Percentiles rank a stretch among this genome's conserved stretches.
phyloP scores from a whole-genome alignment of 1,140 invertebrate genomes.

The Steinernema feltiae region DNA sequence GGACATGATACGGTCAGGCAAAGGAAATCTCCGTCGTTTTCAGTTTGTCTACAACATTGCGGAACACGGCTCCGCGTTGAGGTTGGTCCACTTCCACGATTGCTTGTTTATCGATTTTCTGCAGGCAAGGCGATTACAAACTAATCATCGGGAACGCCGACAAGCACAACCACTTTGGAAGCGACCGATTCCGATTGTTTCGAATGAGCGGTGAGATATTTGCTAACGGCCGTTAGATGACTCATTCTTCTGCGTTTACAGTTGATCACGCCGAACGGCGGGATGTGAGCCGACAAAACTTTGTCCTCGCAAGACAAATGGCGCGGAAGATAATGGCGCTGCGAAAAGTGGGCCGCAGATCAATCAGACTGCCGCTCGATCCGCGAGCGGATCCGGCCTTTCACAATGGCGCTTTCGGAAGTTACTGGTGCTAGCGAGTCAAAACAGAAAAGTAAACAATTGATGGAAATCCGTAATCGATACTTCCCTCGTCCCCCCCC shows the following conservation, averaged over 20 bases:
- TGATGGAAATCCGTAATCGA: neutral
- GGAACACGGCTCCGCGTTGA: slow-evolving; percentile 42
- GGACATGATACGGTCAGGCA: slow-evolving; percentile 40
- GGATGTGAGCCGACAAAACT: neutral
- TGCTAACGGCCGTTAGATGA: neutral
- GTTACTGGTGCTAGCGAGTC: slow-evolving; percentile 3
- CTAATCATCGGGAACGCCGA: slow-evolving; percentile 40
- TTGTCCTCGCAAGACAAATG: neutral
- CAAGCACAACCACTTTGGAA: neutral
- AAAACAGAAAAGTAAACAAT: neutral
- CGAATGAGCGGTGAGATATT: neutral
- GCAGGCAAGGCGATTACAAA: slow-evolving; percentile 45
- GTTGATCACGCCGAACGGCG: neutral
- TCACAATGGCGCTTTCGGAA: neutral
- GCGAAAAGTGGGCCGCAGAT: slow-evolving; percentile 6
- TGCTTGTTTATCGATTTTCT: neutral
- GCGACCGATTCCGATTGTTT: neutral
- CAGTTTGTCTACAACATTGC: slow-evolving; percentile 51
- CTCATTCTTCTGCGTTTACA: neutral
- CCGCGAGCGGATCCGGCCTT: neutral
- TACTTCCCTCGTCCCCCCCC: neutral
- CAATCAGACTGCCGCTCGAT: slow-evolving; percentile 7
- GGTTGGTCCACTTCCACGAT: slow-evolving; percentile 14
- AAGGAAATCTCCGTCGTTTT: slow-evolving; percentile 27
- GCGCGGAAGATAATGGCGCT: neutral